A percentile compares a stretch with the other conserved stretches of the same genome.
phyloP scores from a whole-genome alignment of 2,888 invertebrate genomes.

The Chrysolina haemoptera region DNA sequence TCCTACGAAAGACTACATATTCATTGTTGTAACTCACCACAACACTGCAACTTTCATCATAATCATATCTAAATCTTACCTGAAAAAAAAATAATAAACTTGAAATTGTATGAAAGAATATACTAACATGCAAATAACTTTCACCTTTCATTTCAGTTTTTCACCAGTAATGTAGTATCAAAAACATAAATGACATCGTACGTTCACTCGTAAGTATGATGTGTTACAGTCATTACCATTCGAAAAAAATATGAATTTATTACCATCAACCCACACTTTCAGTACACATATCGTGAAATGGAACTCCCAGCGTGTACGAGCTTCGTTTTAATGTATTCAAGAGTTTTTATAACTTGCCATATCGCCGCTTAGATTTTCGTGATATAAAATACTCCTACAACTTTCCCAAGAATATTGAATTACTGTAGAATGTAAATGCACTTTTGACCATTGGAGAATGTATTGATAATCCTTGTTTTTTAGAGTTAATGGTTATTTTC shows the following conservation, averaged over 20 bases:
- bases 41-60: not conserved
- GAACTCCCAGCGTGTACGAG: not conserved
- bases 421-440: no score
- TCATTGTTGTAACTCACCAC: not conserved
- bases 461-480: no score
- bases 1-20: not conserved
- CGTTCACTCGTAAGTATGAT: conserved; percentile 3
- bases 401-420: no score
- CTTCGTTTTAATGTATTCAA: not conserved
- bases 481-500: no score
- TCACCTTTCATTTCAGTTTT: conserved; percentile 12
- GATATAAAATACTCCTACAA: not conserved
- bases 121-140: not conserved
- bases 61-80: not conserved
- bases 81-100: not conserved
- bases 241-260: not conserved
- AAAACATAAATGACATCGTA: conserved; percentile 12
- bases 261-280: not conserved
- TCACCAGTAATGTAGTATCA: not conserved
- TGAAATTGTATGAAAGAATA: not conserved
- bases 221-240: conserved; percentile 1
- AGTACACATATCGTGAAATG: not conserved
- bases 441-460: no score
- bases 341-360: not conserved
- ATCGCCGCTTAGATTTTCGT: not conserved